phyloP scores from a whole-genome alignment of 2,797 vertebrate genomes.

The Notamacropus eugenii region DNA sequence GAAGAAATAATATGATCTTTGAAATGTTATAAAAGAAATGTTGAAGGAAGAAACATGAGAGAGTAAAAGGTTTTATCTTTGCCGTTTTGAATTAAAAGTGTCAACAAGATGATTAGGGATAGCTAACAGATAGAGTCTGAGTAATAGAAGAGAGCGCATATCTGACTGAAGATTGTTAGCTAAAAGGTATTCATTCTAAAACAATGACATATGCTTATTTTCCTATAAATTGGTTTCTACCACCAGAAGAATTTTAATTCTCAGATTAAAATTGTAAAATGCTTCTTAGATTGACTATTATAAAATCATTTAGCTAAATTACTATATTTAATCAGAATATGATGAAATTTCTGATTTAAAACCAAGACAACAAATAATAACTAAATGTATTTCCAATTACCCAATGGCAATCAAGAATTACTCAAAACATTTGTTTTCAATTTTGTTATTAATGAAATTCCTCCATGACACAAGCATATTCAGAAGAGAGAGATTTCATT shows the following conservation, averaged over 20 bases:
- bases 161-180: constrained; percentile 12
- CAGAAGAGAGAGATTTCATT: background rate
- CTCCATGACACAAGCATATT: background rate
- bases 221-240: constrained; percentile 33
- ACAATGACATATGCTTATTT: background rate
- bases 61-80: background rate
- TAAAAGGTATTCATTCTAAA: constrained; percentile 14
- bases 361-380: constrained; percentile 31
- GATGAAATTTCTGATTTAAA: constrained; percentile 33
- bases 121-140: background rate
- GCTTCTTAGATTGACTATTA: background rate
- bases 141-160: background rate
- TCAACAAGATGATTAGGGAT: background rate
- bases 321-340: background rate
- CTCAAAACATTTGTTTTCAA: background rate
- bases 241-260: constrained; percentile 13
- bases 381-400: constrained; percentile 27
- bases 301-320: constrained; percentile 32
- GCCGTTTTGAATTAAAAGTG: background rate
- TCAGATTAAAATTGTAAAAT: constrained; percentile 30
- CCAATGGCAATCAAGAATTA: background rate
- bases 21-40: constrained; percentile 14
- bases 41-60: background rate
- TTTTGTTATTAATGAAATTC: background rate
- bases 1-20: background rate